Percentiles rank a stretch among this genome's conserved stretches.
These are phyloP conservation scores for Sesia bembeciformis DNA, from an alignment of 2,888 invertebrate genomes.

Conservation along the genomic window DNA sequence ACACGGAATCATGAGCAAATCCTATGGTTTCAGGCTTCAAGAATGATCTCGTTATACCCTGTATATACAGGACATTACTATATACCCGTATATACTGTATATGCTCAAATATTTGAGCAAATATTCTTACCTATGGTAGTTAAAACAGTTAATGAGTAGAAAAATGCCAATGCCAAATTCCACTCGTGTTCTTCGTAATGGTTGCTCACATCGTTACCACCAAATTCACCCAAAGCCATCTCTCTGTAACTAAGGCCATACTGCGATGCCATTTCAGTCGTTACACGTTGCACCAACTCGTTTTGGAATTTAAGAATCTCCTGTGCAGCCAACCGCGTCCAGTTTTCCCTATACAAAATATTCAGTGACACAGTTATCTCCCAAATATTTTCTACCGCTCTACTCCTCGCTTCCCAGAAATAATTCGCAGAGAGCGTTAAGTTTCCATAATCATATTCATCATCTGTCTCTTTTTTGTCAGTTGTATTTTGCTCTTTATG, in stretches of 20 bases:
- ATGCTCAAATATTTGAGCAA: background rate
- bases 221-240: constrained; percentile 67
- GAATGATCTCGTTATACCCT: too few relatives aligned
- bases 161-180: constrained; percentile 92
- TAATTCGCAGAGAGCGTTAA: constrained; percentile 59
- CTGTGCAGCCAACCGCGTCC: constrained; percentile 87
- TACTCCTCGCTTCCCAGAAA: constrained; percentile 66
- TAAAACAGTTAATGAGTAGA: constrained; percentile 94
- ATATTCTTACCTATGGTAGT: constrained; percentile 88
- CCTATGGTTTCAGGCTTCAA: too few relatives aligned
- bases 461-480: constrained; percentile 49
- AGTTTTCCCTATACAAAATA: constrained; percentile 91
- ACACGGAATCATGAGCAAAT: too few relatives aligned
- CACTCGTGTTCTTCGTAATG: constrained; percentile 82
- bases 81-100: too few relatives aligned
- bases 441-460: constrained; percentile 54
- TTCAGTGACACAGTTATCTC: constrained; percentile 91
- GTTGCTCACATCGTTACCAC: constrained; percentile 47
- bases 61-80: too few relatives aligned
- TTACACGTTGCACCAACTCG: constrained; percentile 84
- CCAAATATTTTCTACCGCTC: constrained; percentile 92
- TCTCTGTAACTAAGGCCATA: constrained; percentile 70
- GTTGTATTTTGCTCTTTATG: constrained; percentile 64
- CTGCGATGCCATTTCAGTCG: constrained; percentile 82
- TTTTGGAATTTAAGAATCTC: constrained; percentile 89